These are phyloP conservation scores for Drosophila willistoni DNA, from an alignment of 1,140 invertebrate species.

Conservation along the genomic window DNA sequence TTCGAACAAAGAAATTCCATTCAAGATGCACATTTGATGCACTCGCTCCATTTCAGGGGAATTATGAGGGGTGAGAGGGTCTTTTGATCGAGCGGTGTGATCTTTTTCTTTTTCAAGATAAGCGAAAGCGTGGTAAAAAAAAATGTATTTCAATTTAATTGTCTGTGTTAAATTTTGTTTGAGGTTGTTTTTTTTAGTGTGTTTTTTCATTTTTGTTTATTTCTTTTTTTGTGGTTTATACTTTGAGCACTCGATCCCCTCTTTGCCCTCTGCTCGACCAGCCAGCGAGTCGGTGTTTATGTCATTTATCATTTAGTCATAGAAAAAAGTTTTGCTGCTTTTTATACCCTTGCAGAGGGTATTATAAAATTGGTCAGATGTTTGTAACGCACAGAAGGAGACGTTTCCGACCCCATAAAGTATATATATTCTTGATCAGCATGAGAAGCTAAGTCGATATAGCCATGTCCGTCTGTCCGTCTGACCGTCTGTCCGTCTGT, in stretches of 20 bases:
- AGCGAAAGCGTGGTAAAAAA: slow-evolving; percentile 68
- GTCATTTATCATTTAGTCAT: slow-evolving; percentile 72
- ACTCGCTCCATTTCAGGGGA: background rate
- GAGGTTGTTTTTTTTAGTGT: slow-evolving; percentile 35
- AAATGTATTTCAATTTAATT: slow-evolving; percentile 59
- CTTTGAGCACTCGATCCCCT: slow-evolving; percentile 25
- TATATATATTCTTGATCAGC: no score
- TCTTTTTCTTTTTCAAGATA: slow-evolving; percentile 57
- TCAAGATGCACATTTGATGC: slow-evolving; percentile 64
- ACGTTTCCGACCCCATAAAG: no score
- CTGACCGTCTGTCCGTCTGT: no score
- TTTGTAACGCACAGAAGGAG: no score
- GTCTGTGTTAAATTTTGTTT: slow-evolving; percentile 36
- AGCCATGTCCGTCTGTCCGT: no score
- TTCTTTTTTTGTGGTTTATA: slow-evolving; percentile 20
- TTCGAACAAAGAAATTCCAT: slow-evolving; percentile 73
- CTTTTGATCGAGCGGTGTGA: slow-evolving; percentile 47
- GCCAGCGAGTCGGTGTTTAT: slow-evolving; percentile 29
- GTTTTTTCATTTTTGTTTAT: slow-evolving; percentile 32
- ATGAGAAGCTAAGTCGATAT: no score
- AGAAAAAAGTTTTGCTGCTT: background rate
- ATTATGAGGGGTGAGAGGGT: slow-evolving; percentile 22
- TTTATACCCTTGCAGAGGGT: no score
- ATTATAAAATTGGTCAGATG: no score
- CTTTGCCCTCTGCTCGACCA: slow-evolving; percentile 3